Evolutionary conservation across 2,113 vertebrate species (phyloP).

Genomic region (Mormyrus iriodes): DNA sequence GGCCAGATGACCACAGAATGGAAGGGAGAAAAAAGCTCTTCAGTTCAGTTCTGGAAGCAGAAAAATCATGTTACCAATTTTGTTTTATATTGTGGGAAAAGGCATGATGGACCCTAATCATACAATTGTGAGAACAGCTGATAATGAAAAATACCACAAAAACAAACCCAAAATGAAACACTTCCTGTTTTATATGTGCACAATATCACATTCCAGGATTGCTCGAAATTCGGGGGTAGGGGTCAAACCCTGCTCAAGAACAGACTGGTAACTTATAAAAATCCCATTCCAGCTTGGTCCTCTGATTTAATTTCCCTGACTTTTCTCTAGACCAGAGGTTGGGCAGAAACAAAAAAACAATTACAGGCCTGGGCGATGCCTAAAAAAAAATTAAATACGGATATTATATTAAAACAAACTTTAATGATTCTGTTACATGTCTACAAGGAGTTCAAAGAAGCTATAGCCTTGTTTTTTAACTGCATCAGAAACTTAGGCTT

Average conservation of each 20-base stretch:
- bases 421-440: neutral
- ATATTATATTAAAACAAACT: neutral
- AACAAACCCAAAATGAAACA: neutral
- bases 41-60: neutral
- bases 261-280: constrained; percentile 22
- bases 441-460: neutral
- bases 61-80: neutral
- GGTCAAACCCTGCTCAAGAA: neutral
- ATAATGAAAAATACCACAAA: neutral
- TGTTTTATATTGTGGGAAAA: neutral
- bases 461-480: neutral
- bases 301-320: neutral
- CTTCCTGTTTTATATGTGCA: neutral
- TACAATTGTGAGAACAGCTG: neutral
- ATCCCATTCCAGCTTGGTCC: constrained; percentile 14
- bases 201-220: neutral
- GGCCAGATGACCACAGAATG: neutral
- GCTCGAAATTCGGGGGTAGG: neutral
- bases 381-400: neutral
- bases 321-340: neutral
- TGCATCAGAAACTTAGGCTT: neutral
- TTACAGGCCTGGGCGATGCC: neutral
- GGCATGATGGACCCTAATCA: neutral
- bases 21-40: neutral
- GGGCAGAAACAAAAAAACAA: neutral